phyloP scores from a whole-genome alignment of 2,888 invertebrate species.

The Sphinx pinastri region DNA sequence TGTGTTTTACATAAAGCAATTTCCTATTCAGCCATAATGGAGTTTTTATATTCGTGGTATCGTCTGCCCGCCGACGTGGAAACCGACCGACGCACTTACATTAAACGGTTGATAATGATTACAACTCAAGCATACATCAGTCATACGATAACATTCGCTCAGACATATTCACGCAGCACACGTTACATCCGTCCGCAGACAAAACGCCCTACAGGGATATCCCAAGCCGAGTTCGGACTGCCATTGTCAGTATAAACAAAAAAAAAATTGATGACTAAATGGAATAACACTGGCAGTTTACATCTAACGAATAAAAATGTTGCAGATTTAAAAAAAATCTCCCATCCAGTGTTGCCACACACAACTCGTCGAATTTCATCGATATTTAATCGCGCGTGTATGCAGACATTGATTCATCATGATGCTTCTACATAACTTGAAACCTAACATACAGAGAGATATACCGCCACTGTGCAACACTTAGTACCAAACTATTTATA shows the following conservation, averaged over 20 bases:
- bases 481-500: background rate
- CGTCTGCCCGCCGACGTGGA: slow-evolving; percentile 41
- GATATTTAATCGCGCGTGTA: background rate
- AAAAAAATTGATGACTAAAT: slow-evolving; percentile 46
- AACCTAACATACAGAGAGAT: background rate
- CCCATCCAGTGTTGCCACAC: slow-evolving; percentile 9
- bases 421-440: background rate
- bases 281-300: slow-evolving; percentile 53
- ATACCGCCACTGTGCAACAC: background rate
- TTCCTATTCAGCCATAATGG: background rate
- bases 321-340: background rate
- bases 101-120: slow-evolving; percentile 56
- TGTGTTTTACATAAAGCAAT: background rate
- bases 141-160: slow-evolving; percentile 42
- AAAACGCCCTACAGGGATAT: slow-evolving; percentile 45
- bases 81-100: slow-evolving; percentile 50
- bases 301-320: background rate
- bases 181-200: slow-evolving; percentile 43
- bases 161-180: slow-evolving; percentile 38
- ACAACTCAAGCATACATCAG: slow-evolving; percentile 61
- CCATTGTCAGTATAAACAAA: slow-evolving; percentile 42
- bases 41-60: background rate
- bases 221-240: slow-evolving; percentile 50
- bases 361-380: background rate
- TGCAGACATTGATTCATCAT: background rate